Evolutionary conservation across 92 coral and sea anemone species (phyloP).

Genomic region (Epizoanthus fatuus): DNA sequence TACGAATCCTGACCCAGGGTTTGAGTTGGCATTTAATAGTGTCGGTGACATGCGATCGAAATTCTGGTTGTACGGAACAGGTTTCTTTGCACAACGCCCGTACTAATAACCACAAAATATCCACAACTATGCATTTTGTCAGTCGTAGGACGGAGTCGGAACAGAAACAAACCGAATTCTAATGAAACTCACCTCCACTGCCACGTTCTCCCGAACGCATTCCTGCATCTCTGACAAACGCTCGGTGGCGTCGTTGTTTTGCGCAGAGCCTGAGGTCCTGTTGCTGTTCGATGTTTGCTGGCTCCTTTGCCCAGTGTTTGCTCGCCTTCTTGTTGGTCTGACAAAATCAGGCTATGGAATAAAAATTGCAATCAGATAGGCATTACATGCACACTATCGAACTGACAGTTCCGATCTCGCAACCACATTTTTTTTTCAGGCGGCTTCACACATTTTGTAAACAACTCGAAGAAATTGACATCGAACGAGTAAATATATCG

Average conservation of each 20-base stretch:
- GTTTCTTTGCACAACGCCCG: not conserved
- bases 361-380: not conserved
- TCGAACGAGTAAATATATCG: not conserved
- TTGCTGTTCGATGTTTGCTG: no score
- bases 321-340: not conserved
- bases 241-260: not conserved
- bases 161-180: not conserved
- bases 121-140: not conserved
- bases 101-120: not conserved
- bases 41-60: no score
- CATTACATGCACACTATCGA: no score
- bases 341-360: not conserved
- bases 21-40: no score
- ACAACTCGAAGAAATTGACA: not conserved
- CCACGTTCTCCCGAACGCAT: not conserved
- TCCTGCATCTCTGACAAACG: slow-evolving; percentile 1
- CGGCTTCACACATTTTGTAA: no score
- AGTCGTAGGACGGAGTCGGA: no score
- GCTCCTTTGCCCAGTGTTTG: no score
- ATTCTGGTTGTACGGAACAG: not conserved
- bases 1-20: no score
- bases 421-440: no score
- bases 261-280: no score
- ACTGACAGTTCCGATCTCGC: no score
- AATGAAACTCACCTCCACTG: not conserved